Evolutionary conservation across 2,888 invertebrate species (phyloP).

Genomic region (Leptogaster cylindrica): DNA sequence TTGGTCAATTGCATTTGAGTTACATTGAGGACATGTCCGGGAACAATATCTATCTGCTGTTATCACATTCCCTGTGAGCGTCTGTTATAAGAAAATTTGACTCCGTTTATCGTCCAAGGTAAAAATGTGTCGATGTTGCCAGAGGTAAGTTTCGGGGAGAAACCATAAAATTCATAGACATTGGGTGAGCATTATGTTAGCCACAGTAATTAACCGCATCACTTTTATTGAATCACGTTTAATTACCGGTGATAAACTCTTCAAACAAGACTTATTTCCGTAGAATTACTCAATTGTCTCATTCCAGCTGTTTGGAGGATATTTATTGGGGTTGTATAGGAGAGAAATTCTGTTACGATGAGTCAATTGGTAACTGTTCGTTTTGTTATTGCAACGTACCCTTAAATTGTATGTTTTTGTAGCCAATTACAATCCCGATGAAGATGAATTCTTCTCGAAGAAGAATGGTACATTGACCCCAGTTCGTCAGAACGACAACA

Average conservation of each 20-base stretch:
- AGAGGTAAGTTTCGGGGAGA: slow-evolving; percentile 54
- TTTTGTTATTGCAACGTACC: background rate
- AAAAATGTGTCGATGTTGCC: slow-evolving; percentile 61
- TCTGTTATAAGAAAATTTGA: no score
- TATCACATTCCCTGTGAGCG: no score
- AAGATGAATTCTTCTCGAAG: slow-evolving; percentile 58
- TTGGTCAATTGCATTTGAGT: no score
- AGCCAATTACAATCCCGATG: slow-evolving; percentile 63
- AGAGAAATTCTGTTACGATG: slow-evolving; percentile 75
- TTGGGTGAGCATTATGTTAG: no score
- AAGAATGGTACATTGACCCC: slow-evolving; percentile 54
- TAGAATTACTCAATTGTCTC: background rate
- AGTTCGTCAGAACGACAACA: slow-evolving; percentile 55
- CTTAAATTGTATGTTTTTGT: slow-evolving; percentile 35
- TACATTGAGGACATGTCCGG: no score
- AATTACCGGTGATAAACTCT: slow-evolving; percentile 37
- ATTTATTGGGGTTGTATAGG: slow-evolving; percentile 77
- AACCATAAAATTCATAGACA: no score
- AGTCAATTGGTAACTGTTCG: slow-evolving; percentile 67
- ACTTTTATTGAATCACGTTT: no score
- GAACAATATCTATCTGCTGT: no score
- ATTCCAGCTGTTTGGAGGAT: slow-evolving; percentile 70
- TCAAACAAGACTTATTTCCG: slow-evolving; percentile 12
- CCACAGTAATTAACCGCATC: no score
- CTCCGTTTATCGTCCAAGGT: background rate